A percentile compares a stretch with the other conserved stretches of the same genome.
Conservation (phyloP, 2,113 vertebrate species). For the Tyto alba region DNA sequence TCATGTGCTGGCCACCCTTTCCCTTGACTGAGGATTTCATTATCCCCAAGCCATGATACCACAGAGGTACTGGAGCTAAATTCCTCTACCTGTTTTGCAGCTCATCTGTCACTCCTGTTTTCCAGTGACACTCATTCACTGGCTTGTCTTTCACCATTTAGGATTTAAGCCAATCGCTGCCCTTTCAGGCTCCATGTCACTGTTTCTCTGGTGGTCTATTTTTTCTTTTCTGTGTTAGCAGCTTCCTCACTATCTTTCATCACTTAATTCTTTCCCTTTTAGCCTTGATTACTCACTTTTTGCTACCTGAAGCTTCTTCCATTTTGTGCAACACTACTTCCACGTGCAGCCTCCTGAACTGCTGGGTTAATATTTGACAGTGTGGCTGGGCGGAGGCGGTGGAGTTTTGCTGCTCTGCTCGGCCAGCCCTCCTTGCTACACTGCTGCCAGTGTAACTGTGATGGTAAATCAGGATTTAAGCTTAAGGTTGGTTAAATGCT, state of each 20-base stretch:
- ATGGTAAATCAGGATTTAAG: conserved; percentile 19
- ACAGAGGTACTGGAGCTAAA: not conserved
- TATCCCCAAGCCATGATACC: not conserved
- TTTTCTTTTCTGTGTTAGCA: not conserved
- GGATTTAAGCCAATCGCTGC: not conserved
- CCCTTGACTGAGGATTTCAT: not conserved
- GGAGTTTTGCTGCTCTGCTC: not conserved
- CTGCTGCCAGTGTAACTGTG: not conserved
- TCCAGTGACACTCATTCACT: fast-evolving
- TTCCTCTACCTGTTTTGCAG: not conserved
- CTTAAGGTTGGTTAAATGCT: not conserved
- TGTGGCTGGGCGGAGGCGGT: not conserved
- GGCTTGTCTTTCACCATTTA: not conserved
- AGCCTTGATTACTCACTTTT: not conserved
- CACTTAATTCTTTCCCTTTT: not conserved
- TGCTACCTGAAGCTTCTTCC: not conserved
- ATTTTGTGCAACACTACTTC: not conserved
- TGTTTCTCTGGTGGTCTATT: not conserved
- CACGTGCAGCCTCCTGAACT: not conserved
- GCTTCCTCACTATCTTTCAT: not conserved
- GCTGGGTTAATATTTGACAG: not conserved
- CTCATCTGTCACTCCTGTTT: not conserved
- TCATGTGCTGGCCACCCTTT: not conserved
- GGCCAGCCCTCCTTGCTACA: fast-evolving
- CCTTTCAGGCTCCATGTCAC: not conserved